These are phyloP conservation scores for Pampus argenteus DNA, from an alignment of 2,797 vertebrate species.

Conservation along the genomic window DNA sequence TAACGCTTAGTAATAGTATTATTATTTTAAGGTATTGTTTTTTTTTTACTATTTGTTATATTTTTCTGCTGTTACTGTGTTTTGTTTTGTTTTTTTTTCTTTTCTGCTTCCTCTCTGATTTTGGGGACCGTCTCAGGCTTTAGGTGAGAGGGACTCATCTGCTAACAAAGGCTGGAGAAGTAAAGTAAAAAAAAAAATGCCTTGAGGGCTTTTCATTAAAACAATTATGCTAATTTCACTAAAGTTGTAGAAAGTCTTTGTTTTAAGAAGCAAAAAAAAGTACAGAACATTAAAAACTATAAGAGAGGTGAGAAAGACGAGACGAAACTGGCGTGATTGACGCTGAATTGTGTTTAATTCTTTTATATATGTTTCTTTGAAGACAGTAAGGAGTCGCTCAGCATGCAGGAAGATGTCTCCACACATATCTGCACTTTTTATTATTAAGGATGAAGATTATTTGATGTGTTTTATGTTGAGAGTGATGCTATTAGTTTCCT, in stretches of 20 bases:
- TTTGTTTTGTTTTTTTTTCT: conserved; percentile 21
- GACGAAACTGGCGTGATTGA: conserved; percentile 16
- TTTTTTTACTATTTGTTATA: conserved; percentile 27
- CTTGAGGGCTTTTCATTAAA: conserved; percentile 75
- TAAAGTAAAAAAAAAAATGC: conserved; percentile 50
- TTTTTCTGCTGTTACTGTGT: conserved; percentile 36
- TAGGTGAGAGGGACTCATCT: conserved; percentile 69
- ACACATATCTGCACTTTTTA: conserved; percentile 23
- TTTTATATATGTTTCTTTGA: conserved; percentile 20
- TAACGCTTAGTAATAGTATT: conserved; percentile 65
- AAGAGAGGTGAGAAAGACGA: neutral
- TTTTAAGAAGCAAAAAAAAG: conserved; percentile 49
- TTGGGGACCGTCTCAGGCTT: conserved; percentile 50
- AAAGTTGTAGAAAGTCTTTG: conserved; percentile 60
- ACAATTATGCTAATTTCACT: conserved; percentile 76
- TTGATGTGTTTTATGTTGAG: conserved; percentile 51
- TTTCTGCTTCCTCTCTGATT: conserved; percentile 28
- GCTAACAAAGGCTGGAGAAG: conserved; percentile 47
- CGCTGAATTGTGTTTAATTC: conserved; percentile 13
- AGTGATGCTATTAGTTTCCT: conserved; percentile 63
- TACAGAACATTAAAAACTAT: neutral
- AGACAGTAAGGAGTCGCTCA: conserved; percentile 21
- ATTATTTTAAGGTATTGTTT: conserved; percentile 63
- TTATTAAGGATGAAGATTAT: conserved; percentile 47
- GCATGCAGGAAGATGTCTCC: conserved; percentile 5